Evolutionary conservation across 2,113 vertebrate species (phyloP).

Genomic region (Paramisgurnus dabryanus): DNA sequence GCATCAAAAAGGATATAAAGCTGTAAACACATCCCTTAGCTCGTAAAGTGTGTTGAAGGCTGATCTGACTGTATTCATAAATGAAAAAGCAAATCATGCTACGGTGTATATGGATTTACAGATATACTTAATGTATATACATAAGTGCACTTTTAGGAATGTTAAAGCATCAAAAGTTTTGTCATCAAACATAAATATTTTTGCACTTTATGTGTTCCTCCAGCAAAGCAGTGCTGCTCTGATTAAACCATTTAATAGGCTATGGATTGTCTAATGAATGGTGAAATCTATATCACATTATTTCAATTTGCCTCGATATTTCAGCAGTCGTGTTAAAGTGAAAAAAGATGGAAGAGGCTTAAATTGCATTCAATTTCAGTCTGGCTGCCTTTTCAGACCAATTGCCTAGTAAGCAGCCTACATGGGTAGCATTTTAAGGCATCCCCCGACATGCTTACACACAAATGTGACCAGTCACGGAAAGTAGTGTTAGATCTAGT

Average conservation of each 20-base stretch:
- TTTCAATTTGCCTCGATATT: slow-evolving; percentile 29
- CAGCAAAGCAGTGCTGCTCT: slow-evolving; percentile 6
- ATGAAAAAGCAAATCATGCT: slow-evolving; percentile 3
- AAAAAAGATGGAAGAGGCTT: neutral
- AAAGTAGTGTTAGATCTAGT: too few relatives aligned
- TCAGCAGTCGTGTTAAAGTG: neutral
- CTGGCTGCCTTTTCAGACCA: neutral
- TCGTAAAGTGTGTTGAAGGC: slow-evolving; percentile 3
- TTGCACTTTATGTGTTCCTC: slow-evolving; percentile 7
- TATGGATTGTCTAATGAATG: slow-evolving; percentile 30
- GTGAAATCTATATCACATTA: slow-evolving; percentile 40
- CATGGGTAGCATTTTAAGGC: neutral
- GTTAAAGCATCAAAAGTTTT: neutral
- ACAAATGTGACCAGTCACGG: too few relatives aligned
- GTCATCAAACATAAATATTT: neutral
- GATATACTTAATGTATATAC: neutral
- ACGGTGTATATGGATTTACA: neutral
- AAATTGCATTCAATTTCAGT: slow-evolving; percentile 28
- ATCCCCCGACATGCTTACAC: too few relatives aligned
- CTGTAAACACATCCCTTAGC: slow-evolving; percentile 14
- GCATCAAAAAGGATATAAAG: slow-evolving; percentile 33
- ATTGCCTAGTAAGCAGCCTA: neutral
- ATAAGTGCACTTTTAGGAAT: neutral
- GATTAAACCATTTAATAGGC: slow-evolving; percentile 25
- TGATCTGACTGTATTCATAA: slow-evolving; percentile 20